These are phyloP conservation scores for Peromyscus attwateri DNA, from an alignment of 2,797 vertebrate genomes.

Conservation along the genomic window DNA sequence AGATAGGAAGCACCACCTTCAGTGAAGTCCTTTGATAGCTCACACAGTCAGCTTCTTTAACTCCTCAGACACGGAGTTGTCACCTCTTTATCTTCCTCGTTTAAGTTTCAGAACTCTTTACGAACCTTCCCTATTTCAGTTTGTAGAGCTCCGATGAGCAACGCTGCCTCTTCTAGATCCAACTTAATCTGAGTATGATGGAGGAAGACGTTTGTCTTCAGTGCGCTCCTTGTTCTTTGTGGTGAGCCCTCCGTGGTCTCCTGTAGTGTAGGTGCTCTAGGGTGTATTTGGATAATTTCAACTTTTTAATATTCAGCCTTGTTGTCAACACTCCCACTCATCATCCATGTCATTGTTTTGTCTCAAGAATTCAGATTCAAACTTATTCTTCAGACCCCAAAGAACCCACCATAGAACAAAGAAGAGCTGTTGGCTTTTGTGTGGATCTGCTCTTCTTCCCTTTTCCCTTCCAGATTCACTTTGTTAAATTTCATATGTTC, in stretches of 20 bases:
- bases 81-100: not conserved
- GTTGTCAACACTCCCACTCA: not conserved
- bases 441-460: not conserved
- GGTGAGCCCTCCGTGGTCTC: not conserved
- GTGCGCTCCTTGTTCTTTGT: not conserved
- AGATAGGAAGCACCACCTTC: not conserved
- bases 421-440: not conserved
- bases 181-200: rapidly evolving
- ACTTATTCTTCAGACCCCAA: not conserved
- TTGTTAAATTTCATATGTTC: slow-evolving; percentile 49
- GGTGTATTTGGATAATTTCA: not conserved
- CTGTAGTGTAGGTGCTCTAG: not conserved
- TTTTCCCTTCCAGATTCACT: not conserved
- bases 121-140: not conserved
- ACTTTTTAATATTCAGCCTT: not conserved
- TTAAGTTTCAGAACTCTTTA: slow-evolving; percentile 3
- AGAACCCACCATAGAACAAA: not conserved
- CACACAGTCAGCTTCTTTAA: not conserved
- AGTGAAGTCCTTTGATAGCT: not conserved
- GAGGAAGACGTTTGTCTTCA: not conserved
- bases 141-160: not conserved
- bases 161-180: no score
- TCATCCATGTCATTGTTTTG: not conserved
- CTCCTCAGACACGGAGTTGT: not conserved
- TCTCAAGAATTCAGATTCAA: slow-evolving; percentile 18